phyloP scores from a whole-genome alignment of 2,888 invertebrate genomes.

The Drosophila borealis region DNA sequence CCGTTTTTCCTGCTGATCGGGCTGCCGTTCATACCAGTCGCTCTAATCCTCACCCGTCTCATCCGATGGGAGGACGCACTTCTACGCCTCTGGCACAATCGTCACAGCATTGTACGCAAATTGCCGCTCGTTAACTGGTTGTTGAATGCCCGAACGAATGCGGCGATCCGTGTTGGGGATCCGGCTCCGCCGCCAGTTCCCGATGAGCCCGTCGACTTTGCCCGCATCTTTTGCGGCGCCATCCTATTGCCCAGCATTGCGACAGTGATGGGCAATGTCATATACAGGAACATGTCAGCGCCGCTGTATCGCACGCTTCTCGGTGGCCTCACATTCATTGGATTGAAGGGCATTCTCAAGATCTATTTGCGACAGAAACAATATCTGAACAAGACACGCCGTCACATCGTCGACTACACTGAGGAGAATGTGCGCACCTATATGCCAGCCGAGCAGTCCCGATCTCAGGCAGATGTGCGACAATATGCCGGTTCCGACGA shows the following conservation, averaged over 20 bases:
- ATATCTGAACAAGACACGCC: constrained; percentile 93
- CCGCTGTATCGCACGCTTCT: constrained; percentile 95
- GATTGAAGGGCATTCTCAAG: constrained; percentile 95
- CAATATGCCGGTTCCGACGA: constrained; percentile 33
- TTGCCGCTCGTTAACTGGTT: constrained; percentile 88
- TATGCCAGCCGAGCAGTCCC: constrained; percentile 28
- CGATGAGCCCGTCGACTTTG: constrained; percentile 92
- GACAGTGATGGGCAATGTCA: constrained; percentile 94
- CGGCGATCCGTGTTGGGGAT: constrained; percentile 86
- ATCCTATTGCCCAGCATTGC: constrained; percentile 96
- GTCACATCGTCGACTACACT: constrained; percentile 95
- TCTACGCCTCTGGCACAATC: constrained; percentile 90
- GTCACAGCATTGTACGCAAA: constrained; percentile 86
- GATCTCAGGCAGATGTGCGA: background rate
- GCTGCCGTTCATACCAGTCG: constrained; percentile 96
- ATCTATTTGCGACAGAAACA: constrained; percentile 98
- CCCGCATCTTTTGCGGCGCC: constrained; percentile 96
- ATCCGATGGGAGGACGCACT: constrained; percentile 98
- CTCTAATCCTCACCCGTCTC: constrained; percentile 96
- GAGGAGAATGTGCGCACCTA: constrained; percentile 85
- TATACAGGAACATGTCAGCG: constrained; percentile 94
- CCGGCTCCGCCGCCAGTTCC: constrained; percentile 87
- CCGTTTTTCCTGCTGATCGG: constrained; percentile 95
- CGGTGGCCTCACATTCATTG: constrained; percentile 96
- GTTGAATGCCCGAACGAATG: constrained; percentile 70